A percentile compares a stretch with the other conserved stretches of the same genome.
phyloP scores from a whole-genome alignment of 1,140 invertebrate genomes.

The Drosophila lacteicornis region DNA sequence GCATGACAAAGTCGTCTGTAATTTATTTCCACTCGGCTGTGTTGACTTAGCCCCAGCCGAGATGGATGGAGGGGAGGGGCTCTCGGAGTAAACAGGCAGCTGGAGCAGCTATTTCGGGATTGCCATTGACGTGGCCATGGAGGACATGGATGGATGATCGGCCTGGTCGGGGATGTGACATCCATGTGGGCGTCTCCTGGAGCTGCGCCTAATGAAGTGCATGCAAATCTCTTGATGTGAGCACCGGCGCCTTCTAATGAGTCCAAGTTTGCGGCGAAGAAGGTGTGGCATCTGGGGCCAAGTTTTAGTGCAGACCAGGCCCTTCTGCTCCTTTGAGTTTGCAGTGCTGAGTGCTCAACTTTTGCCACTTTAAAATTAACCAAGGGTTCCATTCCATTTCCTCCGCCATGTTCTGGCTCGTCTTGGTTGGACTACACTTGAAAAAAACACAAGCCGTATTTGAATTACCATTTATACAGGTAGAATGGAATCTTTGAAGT shows the following conservation, averaged over 20 bases:
- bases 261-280: constrained; percentile 57
- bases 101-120: constrained; percentile 66
- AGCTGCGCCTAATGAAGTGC: constrained; percentile 77
- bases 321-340: constrained; percentile 26
- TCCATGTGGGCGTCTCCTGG: constrained; percentile 44
- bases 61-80: constrained; percentile 15
- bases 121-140: constrained; percentile 70
- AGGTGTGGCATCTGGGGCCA: constrained; percentile 53
- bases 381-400: constrained; percentile 6
- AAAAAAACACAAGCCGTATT: background rate
- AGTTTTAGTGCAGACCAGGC: constrained; percentile 21
- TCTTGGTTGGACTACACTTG: constrained; percentile 1
- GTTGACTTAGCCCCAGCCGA: constrained; percentile 56
- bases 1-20: constrained; percentile 78
- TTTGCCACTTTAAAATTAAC: constrained; percentile 53
- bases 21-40: constrained; percentile 70
- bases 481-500: too few relatives aligned
- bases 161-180: constrained; percentile 10
- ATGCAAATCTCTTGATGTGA: constrained; percentile 67
- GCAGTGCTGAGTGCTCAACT: constrained; percentile 41
- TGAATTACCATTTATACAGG: too few relatives aligned
- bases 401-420: background rate
- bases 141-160: constrained; percentile 29
- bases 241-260: constrained; percentile 63
- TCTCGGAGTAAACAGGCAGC: constrained; percentile 43